Evolutionary conservation across 1,140 invertebrate species (phyloP), one percentile per base, ranked within the genome.

Genomic region (Venturia canescens): DNA sequence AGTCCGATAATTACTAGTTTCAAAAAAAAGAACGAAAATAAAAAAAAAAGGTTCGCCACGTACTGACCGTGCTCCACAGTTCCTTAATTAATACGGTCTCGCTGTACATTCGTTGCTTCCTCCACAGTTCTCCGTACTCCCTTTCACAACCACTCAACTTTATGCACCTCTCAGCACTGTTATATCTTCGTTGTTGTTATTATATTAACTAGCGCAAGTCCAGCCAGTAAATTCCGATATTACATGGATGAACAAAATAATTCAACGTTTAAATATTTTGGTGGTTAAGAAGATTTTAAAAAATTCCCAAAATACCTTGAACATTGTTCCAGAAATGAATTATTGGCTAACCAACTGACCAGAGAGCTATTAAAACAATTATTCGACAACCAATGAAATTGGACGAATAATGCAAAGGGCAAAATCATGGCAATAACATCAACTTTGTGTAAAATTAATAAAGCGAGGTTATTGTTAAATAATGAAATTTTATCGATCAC

Each of bases 81-180:
- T 48, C n/a, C 70, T 72, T 72, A 72, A 72, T 72, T 72, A 72
- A 72, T 72, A 72, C 50, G n/a, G 38, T 72, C 70, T 70, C 27
- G 27, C 15, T 48, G 27, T 44, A 7, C n/a, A 70, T 70, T 50
- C 23, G 21, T 23, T 66, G 21, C 21, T 13, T 27, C 23, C 23
- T 13, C 60, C 0, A 3, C 26, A n/a, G n/a, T 23, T 66, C 23
- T 23, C 18, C 4, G 21, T n/a, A 57, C 21, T 26, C 60, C 26
- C 60, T 66, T 27, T 66, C 23, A 26, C 26, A 26, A 66, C 21
- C 18, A 11, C 26, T 27, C 21, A 66, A 26, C 60, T 66, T 66
- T 66, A 66, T 27, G 13, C 60, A 23, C 21, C n/a, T 66, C 23
- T 23, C 18, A 7, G 18, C 4, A n/a, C 53, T n/a, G 21, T 23